phyloP scores from a whole-genome alignment of 92 coral and sea anemone species.

The Bergia sp. region DNA sequence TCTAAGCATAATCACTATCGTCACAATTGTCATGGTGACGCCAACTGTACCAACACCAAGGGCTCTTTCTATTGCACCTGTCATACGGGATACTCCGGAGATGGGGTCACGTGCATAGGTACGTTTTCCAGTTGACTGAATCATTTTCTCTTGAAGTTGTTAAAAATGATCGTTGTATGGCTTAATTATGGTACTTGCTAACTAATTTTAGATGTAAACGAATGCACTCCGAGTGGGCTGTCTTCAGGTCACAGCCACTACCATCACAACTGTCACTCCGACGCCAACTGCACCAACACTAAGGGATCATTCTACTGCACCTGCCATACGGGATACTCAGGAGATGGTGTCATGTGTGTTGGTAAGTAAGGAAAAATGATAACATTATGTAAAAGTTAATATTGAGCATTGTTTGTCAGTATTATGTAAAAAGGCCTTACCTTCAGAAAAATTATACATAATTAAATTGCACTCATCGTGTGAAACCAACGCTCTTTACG shows the following conservation, averaged over 20 bases:
- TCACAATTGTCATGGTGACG: slow-evolving; percentile 78
- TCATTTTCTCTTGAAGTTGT: background rate
- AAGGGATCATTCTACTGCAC: slow-evolving; percentile 88
- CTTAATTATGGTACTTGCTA: background rate
- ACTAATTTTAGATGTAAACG: slow-evolving; percentile 7
- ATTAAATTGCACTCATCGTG: too few species aligned
- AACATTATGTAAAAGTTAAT: too few species aligned
- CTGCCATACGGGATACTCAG: slow-evolving; percentile 79
- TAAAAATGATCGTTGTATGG: background rate
- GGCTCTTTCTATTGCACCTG: slow-evolving; percentile 89
- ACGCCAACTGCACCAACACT: slow-evolving; percentile 90
- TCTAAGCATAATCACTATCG: slow-evolving; percentile 47
- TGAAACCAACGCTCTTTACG: background rate
- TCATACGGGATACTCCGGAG: slow-evolving; percentile 78
- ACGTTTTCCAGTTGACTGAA: background rate
- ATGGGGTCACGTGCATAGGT: slow-evolving; percentile 84
- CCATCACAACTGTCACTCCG: slow-evolving; percentile 77
- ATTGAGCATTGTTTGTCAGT: background rate
- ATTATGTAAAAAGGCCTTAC: too few species aligned
- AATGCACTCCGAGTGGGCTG: slow-evolving; percentile 31
- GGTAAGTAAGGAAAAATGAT: slow-evolving; percentile 49
- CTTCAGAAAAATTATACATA: too few species aligned
- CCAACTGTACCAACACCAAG: slow-evolving; percentile 91
- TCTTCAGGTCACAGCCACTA: slow-evolving; percentile 11
- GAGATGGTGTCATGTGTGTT: slow-evolving; percentile 78